These are phyloP conservation scores for Onychomys arenicola DNA, from an alignment of 2,797 vertebrate species.

Conservation along the genomic window DNA sequence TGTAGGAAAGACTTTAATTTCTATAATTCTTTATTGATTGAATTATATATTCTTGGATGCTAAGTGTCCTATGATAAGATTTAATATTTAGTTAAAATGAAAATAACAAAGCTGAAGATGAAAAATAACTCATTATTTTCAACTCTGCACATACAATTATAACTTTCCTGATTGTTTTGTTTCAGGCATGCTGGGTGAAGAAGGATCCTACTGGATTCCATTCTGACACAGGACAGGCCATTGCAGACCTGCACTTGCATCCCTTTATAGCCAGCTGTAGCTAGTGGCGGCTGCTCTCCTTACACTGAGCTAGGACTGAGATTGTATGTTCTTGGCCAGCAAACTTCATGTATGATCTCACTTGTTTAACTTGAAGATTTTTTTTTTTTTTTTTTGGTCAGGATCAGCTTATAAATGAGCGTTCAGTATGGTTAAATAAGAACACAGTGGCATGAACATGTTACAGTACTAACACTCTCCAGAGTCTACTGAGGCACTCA, in stretches of 20 bases:
- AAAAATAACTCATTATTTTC: neutral
- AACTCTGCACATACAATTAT: neutral
- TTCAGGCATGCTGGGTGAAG: neutral
- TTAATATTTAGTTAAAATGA: neutral
- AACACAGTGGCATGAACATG: neutral
- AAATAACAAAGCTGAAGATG: conserved; percentile 16
- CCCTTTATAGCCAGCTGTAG: neutral
- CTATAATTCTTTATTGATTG: neutral
- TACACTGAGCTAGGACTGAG: neutral
- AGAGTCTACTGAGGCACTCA: too few relatives aligned
- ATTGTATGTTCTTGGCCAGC: neutral
- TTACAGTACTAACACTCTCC: neutral
- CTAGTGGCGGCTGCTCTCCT: neutral
- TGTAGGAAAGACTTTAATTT: conserved; percentile 12
- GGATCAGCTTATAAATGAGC: neutral
- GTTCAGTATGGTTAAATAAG: neutral
- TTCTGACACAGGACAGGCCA: neutral
- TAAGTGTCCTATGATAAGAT: neutral
- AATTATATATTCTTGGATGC: conserved; percentile 11
- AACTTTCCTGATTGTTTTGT: neutral
- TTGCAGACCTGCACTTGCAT: neutral
- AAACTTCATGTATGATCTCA: neutral
- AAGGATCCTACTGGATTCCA: neutral
- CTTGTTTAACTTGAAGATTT: neutral
- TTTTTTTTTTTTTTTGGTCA: too few relatives aligned